Evolutionary conservation across 2,797 vertebrate species (phyloP).

Genomic region (Pipistrellus pipistrellus): DNA sequence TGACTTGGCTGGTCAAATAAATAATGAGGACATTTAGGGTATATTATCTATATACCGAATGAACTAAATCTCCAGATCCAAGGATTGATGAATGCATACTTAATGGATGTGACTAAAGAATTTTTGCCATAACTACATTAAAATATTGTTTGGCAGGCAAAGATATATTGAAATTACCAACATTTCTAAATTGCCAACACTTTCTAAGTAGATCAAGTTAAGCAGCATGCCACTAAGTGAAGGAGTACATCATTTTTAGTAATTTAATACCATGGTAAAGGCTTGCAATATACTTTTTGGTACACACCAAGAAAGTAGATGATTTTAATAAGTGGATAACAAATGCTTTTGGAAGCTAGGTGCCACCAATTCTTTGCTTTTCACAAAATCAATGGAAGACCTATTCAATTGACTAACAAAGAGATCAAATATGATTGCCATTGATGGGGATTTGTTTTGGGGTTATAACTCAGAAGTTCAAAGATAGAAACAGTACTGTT

Average conservation of each 20-base stretch:
- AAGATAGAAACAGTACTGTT: neutral
- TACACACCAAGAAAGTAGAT: neutral
- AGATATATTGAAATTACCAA: conserved; percentile 26
- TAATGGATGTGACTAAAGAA: conserved; percentile 43
- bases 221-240: neutral
- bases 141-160: conserved; percentile 29
- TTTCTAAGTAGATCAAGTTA: neutral
- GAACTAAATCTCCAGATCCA: conserved; percentile 52
- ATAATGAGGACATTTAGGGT: conserved; percentile 63
- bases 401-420: neutral
- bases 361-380: neutral
- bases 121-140: conserved; percentile 41
- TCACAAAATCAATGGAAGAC: neutral
- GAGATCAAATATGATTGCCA: neutral
- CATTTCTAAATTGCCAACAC: conserved; percentile 7
- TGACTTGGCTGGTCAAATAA: conserved; percentile 68
- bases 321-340: neutral
- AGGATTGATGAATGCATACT: conserved; percentile 57
- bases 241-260: neutral
- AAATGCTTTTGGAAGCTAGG: neutral
- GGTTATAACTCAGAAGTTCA: neutral
- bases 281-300: neutral
- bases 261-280: neutral
- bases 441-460: neutral
- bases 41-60: conserved; percentile 49